Evolutionary conservation across 2,113 vertebrate species (phyloP).

Genomic region (Gambusia holbrooki): DNA sequence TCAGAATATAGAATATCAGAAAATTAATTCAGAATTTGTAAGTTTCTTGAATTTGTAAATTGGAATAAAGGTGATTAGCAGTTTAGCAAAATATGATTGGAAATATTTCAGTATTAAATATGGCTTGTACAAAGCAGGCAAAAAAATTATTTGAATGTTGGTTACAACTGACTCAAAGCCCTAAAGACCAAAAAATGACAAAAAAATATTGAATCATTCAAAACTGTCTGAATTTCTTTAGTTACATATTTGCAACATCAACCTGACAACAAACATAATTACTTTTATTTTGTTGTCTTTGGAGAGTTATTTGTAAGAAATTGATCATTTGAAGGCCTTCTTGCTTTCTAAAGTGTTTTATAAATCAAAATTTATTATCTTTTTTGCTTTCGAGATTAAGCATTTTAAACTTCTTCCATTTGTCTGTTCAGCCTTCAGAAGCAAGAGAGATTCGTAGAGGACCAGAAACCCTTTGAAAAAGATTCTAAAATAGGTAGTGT

Average conservation of each 20-base stretch:
- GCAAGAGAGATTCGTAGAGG: background rate
- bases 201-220: no score
- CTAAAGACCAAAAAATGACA: no score
- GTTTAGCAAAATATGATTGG: background rate
- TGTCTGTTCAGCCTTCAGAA: background rate
- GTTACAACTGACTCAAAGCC: no score
- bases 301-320: background rate
- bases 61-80: no score
- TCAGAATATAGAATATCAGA: no score
- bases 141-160: no score
- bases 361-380: background rate
- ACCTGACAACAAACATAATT: background rate
- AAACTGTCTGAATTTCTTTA: background rate
- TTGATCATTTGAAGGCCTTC: background rate
- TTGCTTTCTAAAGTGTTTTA: background rate
- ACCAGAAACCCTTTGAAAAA: background rate
- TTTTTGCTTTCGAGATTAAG: background rate
- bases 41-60: no score
- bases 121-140: no score
- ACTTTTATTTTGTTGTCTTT: background rate
- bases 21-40: no score
- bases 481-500: background rate
- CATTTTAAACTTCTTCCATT: background rate
- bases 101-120: no score
- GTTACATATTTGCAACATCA: background rate